Evolutionary conservation across 2,888 invertebrate genomes (phyloP).

Genomic region (Tiphia femorata): DNA sequence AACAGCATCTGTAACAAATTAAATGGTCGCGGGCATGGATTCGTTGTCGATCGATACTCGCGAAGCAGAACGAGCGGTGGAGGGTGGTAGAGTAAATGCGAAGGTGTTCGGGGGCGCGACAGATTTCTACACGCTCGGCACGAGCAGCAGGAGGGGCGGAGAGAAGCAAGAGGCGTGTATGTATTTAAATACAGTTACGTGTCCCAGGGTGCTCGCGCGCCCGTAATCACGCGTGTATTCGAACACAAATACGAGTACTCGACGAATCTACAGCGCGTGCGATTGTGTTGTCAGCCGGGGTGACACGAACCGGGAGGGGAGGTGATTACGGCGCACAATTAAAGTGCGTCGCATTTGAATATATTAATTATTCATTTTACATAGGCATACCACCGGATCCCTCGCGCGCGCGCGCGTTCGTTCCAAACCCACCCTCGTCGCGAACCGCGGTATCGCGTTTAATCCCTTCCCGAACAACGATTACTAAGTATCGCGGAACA

Average conservation of each 20-base stretch:
- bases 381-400: slow-evolving; percentile 11
- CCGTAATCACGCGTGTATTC: no score
- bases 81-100: no score
- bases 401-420: no score
- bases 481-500: slow-evolving; percentile 30
- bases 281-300: no score
- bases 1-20: slow-evolving; percentile 30
- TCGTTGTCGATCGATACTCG: background rate
- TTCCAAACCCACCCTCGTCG: no score
- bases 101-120: no score
- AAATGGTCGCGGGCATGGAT: slow-evolving; percentile 2
- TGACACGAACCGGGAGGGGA: slow-evolving; percentile 7
- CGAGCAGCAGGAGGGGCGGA: no score
- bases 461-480: slow-evolving; percentile 30
- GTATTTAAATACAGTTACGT: background rate
- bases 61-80: no score
- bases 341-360: slow-evolving; percentile 44
- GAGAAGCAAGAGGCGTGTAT: background rate
- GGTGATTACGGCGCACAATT: slow-evolving; percentile 29
- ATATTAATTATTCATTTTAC: slow-evolving; percentile 47
- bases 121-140: no score
- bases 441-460: no score
- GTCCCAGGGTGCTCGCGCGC: background rate
- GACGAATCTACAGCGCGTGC: no score
- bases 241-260: no score